Base-by-base conservation (phyloP, 1,140 invertebrate genomes). In the Zaprionus nigranus region DNA sequence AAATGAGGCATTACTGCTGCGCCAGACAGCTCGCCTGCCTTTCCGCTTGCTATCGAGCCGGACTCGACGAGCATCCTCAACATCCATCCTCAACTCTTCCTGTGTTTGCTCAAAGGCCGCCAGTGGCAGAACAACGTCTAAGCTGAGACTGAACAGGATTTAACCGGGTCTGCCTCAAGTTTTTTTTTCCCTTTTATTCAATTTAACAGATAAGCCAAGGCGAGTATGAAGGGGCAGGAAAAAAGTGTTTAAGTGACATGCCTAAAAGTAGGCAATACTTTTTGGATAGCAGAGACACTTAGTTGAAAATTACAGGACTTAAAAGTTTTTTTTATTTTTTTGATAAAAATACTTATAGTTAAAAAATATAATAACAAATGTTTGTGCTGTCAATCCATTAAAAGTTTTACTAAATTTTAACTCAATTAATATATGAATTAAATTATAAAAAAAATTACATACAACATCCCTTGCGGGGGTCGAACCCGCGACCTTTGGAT, bases 1-100 rank as follows among this genome's bases (percentile, higher is more conserved):
- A 86, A 87, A 88, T 78, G 84, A 78, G 81, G 70, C 81, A 15
- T 64, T 58, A 40, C 65, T 67, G 70, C 65, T 67, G 70, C 43
- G 24, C 26, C 51, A 56, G 75, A 74, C 49, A 69, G 38, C 24
- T 30, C 30, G 4, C 30, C 26, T 36, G 28, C 36, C 43, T 34
- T 63, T 36, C 79, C 60, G 2, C 28, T 30, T 83, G 81, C 26
- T 56, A 62, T 74, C 34, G 56, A 84, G 64, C 26, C 46, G 54
- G 36, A 54, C 62, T 60, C 30, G 58, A 2, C 2, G 51, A 22
- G 12, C 24, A 46, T 60, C 38, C 57, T n/a, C 26, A 53, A 11
- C 30, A 46, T 60, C 34, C 30, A 46, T 60, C 34, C 57, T n/a
- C 26, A 53, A 5, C n/a, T 9, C 26, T n/a, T 15, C 13, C 3